A percentile compares a stretch with the other conserved stretches of the same genome.
phyloP scores from a whole-genome alignment of 2,797 vertebrate species.

The Phalloptychus januarius region DNA sequence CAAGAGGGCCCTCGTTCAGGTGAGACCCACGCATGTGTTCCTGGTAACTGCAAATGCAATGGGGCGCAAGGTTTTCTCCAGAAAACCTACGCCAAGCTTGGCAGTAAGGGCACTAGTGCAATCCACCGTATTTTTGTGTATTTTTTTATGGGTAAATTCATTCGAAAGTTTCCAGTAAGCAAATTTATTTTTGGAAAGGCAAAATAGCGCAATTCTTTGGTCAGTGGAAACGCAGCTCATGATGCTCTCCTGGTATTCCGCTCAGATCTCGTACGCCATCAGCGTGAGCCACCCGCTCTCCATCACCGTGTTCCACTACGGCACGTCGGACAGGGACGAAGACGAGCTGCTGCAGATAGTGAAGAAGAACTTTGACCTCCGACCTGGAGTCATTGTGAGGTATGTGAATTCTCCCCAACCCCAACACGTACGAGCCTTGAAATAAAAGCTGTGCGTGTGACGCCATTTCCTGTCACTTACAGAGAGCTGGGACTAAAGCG shows the following conservation, averaged over 20 bases:
- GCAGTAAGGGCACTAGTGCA: too few relatives aligned
- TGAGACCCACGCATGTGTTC: constrained; percentile 28
- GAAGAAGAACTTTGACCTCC: constrained; percentile 81
- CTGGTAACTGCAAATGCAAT: neutral
- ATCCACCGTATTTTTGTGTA: too few relatives aligned
- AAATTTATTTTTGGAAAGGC: too few relatives aligned
- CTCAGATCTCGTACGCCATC: constrained; percentile 79
- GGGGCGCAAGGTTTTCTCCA: too few relatives aligned
- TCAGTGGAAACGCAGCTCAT: neutral
- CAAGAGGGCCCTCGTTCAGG: constrained; percentile 79
- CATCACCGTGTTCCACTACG: constrained; percentile 81
- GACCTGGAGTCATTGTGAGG: constrained; percentile 82
- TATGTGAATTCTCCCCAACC: constrained; percentile 39
- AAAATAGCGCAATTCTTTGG: too few relatives aligned
- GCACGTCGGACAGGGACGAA: constrained; percentile 75
- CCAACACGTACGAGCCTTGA: neutral
- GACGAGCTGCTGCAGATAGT: constrained; percentile 81
- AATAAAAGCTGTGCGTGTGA: neutral
- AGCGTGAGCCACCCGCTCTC: constrained; percentile 78
- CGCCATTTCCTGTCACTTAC: neutral
- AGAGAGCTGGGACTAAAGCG: constrained; percentile 83
- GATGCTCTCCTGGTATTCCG: neutral
- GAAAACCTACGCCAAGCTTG: too few relatives aligned
- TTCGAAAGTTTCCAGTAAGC: too few relatives aligned
- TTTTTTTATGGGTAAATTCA: too few relatives aligned